These are phyloP conservation scores for Petrocephalus sullivani DNA, from an alignment of 2,797 vertebrate genomes.

Conservation along the genomic window DNA sequence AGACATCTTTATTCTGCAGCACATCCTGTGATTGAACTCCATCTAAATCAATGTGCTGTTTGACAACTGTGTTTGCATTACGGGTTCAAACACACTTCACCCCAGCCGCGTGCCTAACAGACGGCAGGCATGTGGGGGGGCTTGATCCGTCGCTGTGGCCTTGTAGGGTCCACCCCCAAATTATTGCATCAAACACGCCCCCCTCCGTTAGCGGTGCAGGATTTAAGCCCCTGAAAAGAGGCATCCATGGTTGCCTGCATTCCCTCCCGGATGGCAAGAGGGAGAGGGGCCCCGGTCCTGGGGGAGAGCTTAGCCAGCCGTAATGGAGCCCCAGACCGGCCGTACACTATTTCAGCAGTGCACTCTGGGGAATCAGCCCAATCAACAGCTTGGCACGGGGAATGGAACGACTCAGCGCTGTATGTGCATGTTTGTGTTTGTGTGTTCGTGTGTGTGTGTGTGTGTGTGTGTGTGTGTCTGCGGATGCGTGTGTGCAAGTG, in stretches of 20 bases:
- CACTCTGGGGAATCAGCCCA: constrained; percentile 43
- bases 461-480: constrained; percentile 9
- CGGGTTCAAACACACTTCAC: neutral
- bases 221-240: constrained; percentile 14
- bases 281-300: constrained; percentile 20
- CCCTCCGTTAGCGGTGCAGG: neutral
- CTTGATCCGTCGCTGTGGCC: constrained; percentile 26
- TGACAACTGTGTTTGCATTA: constrained; percentile 9
- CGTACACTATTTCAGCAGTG: constrained; percentile 31
- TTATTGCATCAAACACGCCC: constrained; percentile 21
- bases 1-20: neutral
- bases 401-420: constrained; percentile 39
- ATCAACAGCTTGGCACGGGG: constrained; percentile 50
- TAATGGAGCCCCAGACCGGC: constrained; percentile 35
- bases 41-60: constrained; percentile 18
- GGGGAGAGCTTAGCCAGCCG: constrained; percentile 36
- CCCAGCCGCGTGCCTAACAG: constrained; percentile 25
- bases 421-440: neutral
- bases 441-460: neutral
- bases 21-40: neutral
- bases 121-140: constrained; percentile 21
- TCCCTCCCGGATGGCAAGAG: constrained; percentile 22
- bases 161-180: neutral
- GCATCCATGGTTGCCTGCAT: neutral
- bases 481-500: neutral